Base-by-base conservation (phyloP, 2,113 vertebrate species). In the Castor canadensis region DNA sequence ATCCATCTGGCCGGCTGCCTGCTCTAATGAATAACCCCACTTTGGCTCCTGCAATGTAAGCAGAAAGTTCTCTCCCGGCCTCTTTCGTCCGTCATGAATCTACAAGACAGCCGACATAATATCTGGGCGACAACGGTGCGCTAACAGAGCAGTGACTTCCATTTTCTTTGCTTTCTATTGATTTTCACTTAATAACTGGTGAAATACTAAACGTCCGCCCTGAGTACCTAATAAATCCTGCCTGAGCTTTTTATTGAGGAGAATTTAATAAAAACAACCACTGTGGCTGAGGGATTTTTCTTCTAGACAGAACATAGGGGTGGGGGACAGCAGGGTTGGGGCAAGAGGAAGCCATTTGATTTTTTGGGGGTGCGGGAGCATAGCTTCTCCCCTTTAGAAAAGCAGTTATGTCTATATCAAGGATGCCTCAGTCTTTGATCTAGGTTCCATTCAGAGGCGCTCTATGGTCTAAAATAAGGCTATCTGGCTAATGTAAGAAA, bases 201-300 rank as follows among this genome's bases (percentile, higher is more conserved):
- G 99, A 99, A 99, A 99, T 99, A 99, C 99, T 99, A 99, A 99
- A 99, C 99, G 99, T 99, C 99, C 98, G 97, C 98, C 99, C 99
- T 99, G 99, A 99, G 99, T 99, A 99, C 99, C 99, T 99, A 99
- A 99, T 99, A 99, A 99, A 99, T 99, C 99, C 99, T 99, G 99
- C 99, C 99, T 99, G 99, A 99, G 99, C 99, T 99, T 99, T 99
- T 99, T 99, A 99, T 99, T 99, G 99, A 99, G 99, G 99, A 99
- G 99, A 99, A 99, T 99, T 99, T 99, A 99, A 99, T 99, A 99
- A 99, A 99, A 99, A 99, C 99, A 99, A 99, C 98, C 98, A 98
- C 98, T 99, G 98, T 89, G 98, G 99, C 98, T 98, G 98, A 99
- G 99, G 99, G 99, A 99, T 99, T 99, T 99, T 99, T 99, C 99